Evolutionary conservation across 2,113 vertebrate species (phyloP).

Genomic region (Mirounga angustirostris): DNA sequence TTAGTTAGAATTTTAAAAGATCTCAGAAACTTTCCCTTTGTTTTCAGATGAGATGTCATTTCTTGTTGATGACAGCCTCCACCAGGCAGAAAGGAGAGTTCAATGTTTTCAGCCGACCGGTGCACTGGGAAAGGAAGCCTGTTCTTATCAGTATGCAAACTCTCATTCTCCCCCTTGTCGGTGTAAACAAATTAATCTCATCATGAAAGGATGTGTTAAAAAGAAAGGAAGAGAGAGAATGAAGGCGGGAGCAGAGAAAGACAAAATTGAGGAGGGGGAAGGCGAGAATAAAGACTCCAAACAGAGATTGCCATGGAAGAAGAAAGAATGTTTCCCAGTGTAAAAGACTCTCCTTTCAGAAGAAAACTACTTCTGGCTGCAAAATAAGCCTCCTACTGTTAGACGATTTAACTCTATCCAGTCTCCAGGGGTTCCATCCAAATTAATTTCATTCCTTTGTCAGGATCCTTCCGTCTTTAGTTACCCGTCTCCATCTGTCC

Average conservation of each 20-base stretch:
- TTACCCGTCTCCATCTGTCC: not conserved
- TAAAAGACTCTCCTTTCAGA: conserved; percentile 48
- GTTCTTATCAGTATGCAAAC: not conserved
- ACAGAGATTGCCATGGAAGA: conserved; percentile 58
- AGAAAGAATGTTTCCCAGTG: conserved; percentile 58
- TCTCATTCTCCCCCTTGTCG: not conserved
- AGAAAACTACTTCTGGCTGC: conserved; percentile 39
- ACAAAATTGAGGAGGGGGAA: not conserved
- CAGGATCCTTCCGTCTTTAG: conserved; percentile 24
- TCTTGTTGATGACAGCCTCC: not conserved
- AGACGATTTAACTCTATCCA: conserved; percentile 55
- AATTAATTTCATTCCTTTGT: conserved; percentile 47
- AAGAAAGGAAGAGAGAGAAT: not conserved
- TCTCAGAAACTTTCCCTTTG: not conserved
- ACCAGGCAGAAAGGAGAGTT: not conserved
- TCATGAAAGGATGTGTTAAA: not conserved
- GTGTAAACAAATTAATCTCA: conserved; percentile 59
- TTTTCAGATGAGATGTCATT: not conserved
- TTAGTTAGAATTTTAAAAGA: not conserved
- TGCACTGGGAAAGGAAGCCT: not conserved
- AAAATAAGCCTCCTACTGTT: conserved; percentile 61
- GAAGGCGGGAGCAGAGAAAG: not conserved
- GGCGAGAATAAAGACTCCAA: conserved; percentile 46
- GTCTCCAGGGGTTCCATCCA: conserved; percentile 14
- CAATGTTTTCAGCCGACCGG: not conserved